Conservation (phyloP, 2,888 invertebrate species). For the Penaeus monodon region DNA sequence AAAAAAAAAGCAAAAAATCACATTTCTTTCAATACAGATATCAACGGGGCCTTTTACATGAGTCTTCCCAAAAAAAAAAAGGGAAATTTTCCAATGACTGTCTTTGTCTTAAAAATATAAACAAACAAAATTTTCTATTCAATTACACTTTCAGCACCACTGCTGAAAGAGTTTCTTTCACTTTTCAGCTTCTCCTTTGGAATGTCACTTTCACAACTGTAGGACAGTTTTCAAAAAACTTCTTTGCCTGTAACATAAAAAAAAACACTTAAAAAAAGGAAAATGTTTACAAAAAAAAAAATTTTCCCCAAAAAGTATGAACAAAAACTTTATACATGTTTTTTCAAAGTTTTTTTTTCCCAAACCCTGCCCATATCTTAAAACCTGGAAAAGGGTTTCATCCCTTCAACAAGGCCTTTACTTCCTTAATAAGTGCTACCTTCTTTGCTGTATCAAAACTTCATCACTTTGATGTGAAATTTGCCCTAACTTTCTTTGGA, state of each 20-base stretch:
- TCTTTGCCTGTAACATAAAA: constrained; percentile 82
- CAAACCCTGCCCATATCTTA: not conserved
- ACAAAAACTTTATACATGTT: not conserved
- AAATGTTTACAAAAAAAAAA: not conserved
- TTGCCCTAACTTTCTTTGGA: constrained; percentile 81
- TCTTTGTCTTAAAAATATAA: too few relatives aligned
- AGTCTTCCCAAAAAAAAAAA: too few relatives aligned
- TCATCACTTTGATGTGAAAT: constrained; percentile 87
- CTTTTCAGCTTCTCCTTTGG: constrained; percentile 96
- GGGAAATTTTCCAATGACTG: too few relatives aligned
- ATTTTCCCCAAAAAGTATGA: not conserved
- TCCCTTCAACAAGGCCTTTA: constrained; percentile 91
- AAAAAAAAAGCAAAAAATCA: too few relatives aligned
- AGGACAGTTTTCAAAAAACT: constrained; percentile 96
- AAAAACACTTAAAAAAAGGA: not conserved
- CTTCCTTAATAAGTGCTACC: constrained; percentile 96
- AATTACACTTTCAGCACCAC: constrained; percentile 87
- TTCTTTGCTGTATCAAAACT: constrained; percentile 91
- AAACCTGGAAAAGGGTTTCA: constrained; percentile 92
- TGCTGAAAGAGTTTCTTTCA: constrained; percentile 87
- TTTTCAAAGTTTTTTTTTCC: not conserved
- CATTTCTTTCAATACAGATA: too few relatives aligned
- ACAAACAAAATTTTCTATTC: constrained; percentile 72
- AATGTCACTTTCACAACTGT: constrained; percentile 89
- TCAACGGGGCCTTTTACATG: too few relatives aligned